phyloP scores from a whole-genome alignment of 2,797 vertebrate species.

The Rousettus madagascariensis region DNA sequence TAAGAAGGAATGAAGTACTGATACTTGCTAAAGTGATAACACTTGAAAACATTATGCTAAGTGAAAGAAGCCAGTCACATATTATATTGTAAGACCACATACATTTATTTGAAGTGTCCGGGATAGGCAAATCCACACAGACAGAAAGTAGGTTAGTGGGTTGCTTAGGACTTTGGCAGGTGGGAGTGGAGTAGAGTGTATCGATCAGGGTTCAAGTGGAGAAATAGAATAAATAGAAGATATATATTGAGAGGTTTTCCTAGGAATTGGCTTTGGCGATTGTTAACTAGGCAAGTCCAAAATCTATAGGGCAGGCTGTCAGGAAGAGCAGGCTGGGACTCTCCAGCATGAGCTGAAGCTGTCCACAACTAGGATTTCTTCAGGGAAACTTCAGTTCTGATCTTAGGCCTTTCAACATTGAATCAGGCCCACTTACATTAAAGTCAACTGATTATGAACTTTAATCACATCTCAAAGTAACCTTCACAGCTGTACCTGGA shows the following conservation, averaged over 20 bases:
- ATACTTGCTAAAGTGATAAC: background rate
- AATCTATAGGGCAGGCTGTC: background rate
- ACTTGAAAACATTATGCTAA: constrained; percentile 32
- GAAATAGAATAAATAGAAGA: background rate
- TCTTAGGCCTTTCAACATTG: background rate
- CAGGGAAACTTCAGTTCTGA: background rate
- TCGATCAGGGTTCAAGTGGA: background rate
- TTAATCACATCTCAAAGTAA: background rate
- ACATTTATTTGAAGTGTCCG: constrained; percentile 3
- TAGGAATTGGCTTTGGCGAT: background rate
- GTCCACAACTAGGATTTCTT: background rate
- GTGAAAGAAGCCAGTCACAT: background rate
- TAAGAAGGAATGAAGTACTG: background rate
- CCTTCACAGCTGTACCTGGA: background rate
- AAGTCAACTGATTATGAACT: background rate
- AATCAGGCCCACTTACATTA: background rate
- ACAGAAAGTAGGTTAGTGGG: background rate
- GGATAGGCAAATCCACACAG: background rate
- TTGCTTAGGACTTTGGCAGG: background rate
- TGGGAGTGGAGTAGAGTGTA: background rate
- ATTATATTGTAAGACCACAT: background rate
- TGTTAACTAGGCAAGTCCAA: background rate
- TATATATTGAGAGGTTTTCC: background rate
- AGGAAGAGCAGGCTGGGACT: background rate
- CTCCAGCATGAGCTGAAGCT: background rate